Evolutionary conservation across 1,140 invertebrate species (phyloP).

Genomic region (Procambarus virginalis): DNA sequence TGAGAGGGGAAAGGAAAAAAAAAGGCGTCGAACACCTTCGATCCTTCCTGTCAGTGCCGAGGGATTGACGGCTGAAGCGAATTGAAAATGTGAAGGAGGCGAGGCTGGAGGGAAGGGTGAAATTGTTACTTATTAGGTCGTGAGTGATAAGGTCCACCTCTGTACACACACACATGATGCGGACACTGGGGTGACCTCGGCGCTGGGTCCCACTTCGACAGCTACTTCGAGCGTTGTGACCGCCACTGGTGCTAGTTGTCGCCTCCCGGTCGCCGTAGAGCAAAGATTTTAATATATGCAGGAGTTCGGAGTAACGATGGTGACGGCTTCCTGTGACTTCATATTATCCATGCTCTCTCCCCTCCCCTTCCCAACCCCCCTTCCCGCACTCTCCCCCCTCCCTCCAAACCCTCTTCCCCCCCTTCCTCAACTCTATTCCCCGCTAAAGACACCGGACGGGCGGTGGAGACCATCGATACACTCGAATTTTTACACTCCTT

Average conservation of each 20-base stretch:
- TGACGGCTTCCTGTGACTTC: conserved; percentile 15
- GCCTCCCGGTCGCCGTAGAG: background rate
- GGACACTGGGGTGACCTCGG: too few relatives aligned
- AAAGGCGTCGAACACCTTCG: background rate
- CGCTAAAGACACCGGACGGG: conserved; percentile 7
- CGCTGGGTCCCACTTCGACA: background rate
- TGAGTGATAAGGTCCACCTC: background rate
- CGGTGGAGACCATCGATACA: background rate
- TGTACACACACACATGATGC: background rate
- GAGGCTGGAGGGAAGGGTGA: conserved; percentile 22
- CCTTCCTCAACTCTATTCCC: too few relatives aligned
- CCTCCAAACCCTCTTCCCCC: too few relatives aligned
- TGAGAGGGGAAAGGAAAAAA: background rate
- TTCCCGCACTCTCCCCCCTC: too few relatives aligned
- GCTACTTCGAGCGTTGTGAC: background rate
- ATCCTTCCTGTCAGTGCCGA: background rate
- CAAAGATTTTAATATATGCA: background rate
- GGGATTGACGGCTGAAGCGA: conserved; percentile 55
- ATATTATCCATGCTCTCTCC: conserved; percentile 3
- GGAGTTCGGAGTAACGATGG: conserved; percentile 15
- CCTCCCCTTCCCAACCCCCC: background rate
- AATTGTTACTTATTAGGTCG: conserved; percentile 25
- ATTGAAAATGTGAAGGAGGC: conserved; percentile 44
- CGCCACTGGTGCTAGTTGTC: background rate
- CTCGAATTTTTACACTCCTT: conserved; percentile 9